Conservation (phyloP, 2,797 vertebrate genomes). For the Clarias platycephalus region DNA sequence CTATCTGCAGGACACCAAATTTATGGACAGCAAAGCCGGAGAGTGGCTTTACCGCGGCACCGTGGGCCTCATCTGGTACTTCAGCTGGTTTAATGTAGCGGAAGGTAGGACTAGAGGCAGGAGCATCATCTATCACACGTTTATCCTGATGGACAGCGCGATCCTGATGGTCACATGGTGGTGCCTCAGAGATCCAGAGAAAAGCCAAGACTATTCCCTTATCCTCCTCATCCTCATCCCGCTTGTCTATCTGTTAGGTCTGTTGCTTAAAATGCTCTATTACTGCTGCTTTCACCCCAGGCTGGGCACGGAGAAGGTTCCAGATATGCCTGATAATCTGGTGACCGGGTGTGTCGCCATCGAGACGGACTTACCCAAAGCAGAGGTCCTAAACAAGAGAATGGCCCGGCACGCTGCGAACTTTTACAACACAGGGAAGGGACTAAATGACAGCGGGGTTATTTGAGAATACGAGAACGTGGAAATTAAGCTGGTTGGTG, state of each 20-base stretch:
- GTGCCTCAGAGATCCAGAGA: conserved; percentile 59
- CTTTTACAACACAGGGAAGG: conserved; percentile 61
- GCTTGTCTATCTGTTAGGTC: conserved; percentile 76
- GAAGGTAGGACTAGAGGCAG: conserved; percentile 78
- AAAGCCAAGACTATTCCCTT: conserved; percentile 54
- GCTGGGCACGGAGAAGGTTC: conserved; percentile 43
- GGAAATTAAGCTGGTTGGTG: background rate
- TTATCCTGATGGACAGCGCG: conserved; percentile 76
- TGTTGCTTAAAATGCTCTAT: conserved; percentile 79
- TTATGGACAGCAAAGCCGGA: conserved; percentile 78
- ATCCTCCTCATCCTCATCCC: conserved; percentile 55
- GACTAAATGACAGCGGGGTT: conserved; percentile 40
- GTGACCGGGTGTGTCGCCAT: conserved; percentile 41
- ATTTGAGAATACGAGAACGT: conserved; percentile 56
- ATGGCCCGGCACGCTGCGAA: conserved; percentile 67
- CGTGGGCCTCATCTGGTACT: conserved; percentile 89
- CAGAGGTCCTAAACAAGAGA: conserved; percentile 66
- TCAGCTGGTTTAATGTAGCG: conserved; percentile 93
- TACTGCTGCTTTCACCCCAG: conserved; percentile 87
- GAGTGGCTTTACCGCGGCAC: conserved; percentile 88
- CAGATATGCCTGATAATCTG: conserved; percentile 63
- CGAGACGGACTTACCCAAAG: conserved; percentile 51
- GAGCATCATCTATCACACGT: conserved; percentile 82
- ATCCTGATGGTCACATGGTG: conserved; percentile 80
- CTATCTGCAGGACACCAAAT: conserved; percentile 79